A percentile compares a stretch with the other conserved stretches of the same genome.
Evolutionary conservation across 2,888 invertebrate species (phyloP).

Genomic region (Herminia tarsipennalis): DNA sequence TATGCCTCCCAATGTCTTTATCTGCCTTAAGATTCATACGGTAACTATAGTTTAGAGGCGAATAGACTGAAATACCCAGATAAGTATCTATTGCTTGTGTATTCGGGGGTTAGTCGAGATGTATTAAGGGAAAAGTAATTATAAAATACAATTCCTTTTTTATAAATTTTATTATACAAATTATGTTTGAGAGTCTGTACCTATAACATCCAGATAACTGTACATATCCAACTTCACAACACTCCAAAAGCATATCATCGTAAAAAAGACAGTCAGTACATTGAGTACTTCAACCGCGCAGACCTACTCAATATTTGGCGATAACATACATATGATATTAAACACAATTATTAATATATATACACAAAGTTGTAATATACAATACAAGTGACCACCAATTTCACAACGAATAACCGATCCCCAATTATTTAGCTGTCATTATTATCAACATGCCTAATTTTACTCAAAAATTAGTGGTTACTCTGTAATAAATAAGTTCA

Average conservation of each 20-base stretch:
- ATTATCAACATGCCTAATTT: constrained; percentile 2
- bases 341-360: constrained; percentile 27
- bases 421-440: background rate
- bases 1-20: too few species aligned
- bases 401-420: background rate
- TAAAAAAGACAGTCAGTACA: constrained; percentile 45
- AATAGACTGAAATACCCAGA: too few species aligned
- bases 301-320: constrained; percentile 32
- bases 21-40: too few species aligned
- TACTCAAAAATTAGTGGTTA: too few species aligned
- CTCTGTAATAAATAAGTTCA: too few species aligned
- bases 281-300: constrained; percentile 23
- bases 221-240: constrained; percentile 41
- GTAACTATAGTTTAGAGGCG: too few species aligned
- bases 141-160: constrained; percentile 11
- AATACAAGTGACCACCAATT: constrained; percentile 17
- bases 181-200: constrained; percentile 39
- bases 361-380: constrained; percentile 14
- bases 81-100: too few species aligned
- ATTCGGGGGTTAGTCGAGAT: too few species aligned
- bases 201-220: constrained; percentile 45
- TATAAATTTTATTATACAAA: constrained; percentile 59
- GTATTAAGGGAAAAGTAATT: background rate
- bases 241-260: constrained; percentile 38
- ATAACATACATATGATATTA: constrained; percentile 23